Percentiles rank a stretch among this genome's conserved stretches.
phyloP scores from a whole-genome alignment of 2,113 vertebrate species.

The Sceloporus undulatus region DNA sequence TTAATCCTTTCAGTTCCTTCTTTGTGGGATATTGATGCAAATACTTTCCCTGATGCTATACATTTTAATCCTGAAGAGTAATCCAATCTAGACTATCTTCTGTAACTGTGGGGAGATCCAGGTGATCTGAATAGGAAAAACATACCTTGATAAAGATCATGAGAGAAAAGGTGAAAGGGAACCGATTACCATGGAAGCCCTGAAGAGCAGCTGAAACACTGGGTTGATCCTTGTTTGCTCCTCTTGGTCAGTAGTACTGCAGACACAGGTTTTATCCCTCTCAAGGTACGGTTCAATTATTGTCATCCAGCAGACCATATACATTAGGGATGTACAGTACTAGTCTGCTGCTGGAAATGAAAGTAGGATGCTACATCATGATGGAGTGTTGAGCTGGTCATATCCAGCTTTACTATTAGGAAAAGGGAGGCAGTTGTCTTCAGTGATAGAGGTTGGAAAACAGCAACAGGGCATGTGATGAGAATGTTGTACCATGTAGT shows the following conservation, averaged over 20 bases:
- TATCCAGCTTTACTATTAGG: background rate
- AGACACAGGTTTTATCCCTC: background rate
- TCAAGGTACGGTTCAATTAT: background rate
- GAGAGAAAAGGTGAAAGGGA: too few species aligned
- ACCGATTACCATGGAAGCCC: background rate
- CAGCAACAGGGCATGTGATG: too few species aligned
- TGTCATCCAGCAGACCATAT: background rate
- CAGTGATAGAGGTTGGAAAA: background rate
- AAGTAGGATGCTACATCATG: background rate
- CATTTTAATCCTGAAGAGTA: background rate
- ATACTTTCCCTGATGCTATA: rapidly evolving
- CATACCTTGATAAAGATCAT: background rate
- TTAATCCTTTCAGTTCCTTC: rapidly evolving
- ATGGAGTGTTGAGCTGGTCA: background rate
- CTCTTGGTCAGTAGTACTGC: background rate
- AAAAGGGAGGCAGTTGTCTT: background rate
- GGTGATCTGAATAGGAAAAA: background rate
- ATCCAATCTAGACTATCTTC: background rate
- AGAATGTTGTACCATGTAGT: too few species aligned
- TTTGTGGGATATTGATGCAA: background rate
- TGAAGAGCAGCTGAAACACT: background rate
- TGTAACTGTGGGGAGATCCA: background rate
- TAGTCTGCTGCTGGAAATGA: background rate
- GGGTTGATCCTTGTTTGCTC: background rate
- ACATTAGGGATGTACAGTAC: background rate